Evolutionary conservation across 2,888 invertebrate genomes (phyloP), one percentile per base, ranked within the genome.

Genomic region (Sympetrum striolatum): DNA sequence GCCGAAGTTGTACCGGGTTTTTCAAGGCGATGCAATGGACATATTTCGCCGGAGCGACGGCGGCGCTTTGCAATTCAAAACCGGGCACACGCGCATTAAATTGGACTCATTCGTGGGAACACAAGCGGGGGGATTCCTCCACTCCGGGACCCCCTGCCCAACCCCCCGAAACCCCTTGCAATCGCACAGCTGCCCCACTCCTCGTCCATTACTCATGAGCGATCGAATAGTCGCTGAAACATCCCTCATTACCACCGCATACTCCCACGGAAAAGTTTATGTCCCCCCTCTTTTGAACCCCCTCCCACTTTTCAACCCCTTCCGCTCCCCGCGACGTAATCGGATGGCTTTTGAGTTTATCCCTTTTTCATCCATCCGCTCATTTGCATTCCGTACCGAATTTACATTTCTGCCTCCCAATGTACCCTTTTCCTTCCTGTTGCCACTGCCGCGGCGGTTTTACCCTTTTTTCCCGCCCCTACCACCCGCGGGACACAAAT

Each of bases 31-130:
- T 81, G 81, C 25, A 25, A 81, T 31, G 81, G 81, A 82, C 48
- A 82, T 82, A 53, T 82, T 82, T 82, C 53, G 53, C 48, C 81
- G 44, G 6, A 44, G 81, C 48, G 35, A 25, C 44, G 48, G 44
- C 48, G 81, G 25, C 81, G 81, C 53, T 82, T 82, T 82, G 53
- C 81, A 82, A 82, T 82, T 82, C 81, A 82, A 82, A 82, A 53
- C 53, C 53, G 44, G 44, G 44, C 44, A 44, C 44, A 53, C 81
- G 53, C 81, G 81, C 48, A 48, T 48, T 82, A 53, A 82, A 82
- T 82, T 82, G 81, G 81, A 82, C 81, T 82, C 81, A 12, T 53
- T n/a, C 81, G 81, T 48, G 12, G 44, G 53, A 31, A 53, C 53
- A 82, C 53, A 53, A 82, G 48, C 53, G 53, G 18, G 53, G 53